Evolutionary conservation across 2,113 vertebrate genomes (phyloP).

Genomic region (Drymodes brunneopygia): DNA sequence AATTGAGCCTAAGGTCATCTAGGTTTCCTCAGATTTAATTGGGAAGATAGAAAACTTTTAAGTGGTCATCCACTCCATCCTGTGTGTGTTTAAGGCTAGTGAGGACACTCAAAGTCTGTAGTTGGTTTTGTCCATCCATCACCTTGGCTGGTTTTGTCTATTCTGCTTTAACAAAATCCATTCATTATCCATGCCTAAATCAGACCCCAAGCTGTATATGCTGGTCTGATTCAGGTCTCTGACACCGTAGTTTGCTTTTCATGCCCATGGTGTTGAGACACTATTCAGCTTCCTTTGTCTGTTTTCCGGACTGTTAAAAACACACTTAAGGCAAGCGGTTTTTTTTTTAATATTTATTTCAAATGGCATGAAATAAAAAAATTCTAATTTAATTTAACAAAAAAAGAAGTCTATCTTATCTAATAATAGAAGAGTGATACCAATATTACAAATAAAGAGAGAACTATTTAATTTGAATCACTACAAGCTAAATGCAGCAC

Average conservation of each 20-base stretch:
- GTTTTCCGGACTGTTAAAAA: neutral
- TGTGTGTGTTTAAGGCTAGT: neutral
- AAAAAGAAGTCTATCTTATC: neutral
- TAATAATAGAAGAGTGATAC: neutral
- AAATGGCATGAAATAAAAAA: neutral
- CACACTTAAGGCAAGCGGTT: accelerated
- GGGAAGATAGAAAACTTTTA: neutral
- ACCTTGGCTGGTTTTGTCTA: neutral
- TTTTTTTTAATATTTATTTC: neutral
- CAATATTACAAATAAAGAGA: neutral
- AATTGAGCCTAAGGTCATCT: neutral
- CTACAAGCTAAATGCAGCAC: neutral
- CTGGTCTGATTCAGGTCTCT: neutral
- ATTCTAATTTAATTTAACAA: neutral
- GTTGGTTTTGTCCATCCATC: neutral
- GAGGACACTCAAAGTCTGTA: neutral
- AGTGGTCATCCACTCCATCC: neutral
- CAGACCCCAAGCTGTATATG: neutral
- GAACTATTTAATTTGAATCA: neutral
- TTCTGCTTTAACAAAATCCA: neutral
- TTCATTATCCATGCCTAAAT: neutral
- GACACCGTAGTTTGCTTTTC: neutral
- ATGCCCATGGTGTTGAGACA: neutral
- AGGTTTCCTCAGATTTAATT: neutral
- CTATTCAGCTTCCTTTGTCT: neutral